Evolutionary conservation across 2,888 invertebrate species (phyloP).

Genomic region (Oxytorus armatus): DNA sequence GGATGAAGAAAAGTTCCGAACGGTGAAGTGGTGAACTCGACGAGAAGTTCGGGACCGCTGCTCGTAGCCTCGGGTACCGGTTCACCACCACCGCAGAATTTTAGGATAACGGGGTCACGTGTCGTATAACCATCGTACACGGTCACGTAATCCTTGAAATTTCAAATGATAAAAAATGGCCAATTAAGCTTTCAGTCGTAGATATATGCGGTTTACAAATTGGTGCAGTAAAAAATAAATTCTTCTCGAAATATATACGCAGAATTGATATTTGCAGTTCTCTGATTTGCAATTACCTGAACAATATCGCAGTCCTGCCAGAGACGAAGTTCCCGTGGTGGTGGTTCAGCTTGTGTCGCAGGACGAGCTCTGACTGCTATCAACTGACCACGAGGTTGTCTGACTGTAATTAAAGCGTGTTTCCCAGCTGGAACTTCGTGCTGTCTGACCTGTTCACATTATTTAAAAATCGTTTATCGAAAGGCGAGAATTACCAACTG

Average conservation of each 20-base stretch:
- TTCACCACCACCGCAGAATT: conserved; percentile 96
- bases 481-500: background rate
- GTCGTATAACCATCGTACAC: conserved; percentile 96
- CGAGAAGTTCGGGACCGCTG: conserved; percentile 94
- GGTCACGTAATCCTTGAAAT: conserved; percentile 91
- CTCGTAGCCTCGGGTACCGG: conserved; percentile 94
- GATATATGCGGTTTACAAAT: background rate
- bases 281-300: conserved; percentile 87
- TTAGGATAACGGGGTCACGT: conserved; percentile 93
- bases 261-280: too few species aligned
- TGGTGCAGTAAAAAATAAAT: background rate
- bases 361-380: conserved; percentile 93
- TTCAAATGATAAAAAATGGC: background rate
- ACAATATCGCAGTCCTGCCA: conserved; percentile 96
- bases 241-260: too few species aligned
- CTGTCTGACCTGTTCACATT: conserved; percentile 84
- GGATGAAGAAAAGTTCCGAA: conserved; percentile 95
- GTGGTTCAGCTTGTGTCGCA: conserved; percentile 87
- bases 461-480: conserved; percentile 23
- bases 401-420: conserved; percentile 94
- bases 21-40: conserved; percentile 95
- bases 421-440: conserved; percentile 94
- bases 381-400: conserved; percentile 93
- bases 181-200: background rate
- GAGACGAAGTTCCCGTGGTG: conserved; percentile 84